Evolutionary conservation across 1,140 invertebrate species (phyloP), one percentile per base, ranked within the genome.

Genomic region (Hormaphis cornu): DNA sequence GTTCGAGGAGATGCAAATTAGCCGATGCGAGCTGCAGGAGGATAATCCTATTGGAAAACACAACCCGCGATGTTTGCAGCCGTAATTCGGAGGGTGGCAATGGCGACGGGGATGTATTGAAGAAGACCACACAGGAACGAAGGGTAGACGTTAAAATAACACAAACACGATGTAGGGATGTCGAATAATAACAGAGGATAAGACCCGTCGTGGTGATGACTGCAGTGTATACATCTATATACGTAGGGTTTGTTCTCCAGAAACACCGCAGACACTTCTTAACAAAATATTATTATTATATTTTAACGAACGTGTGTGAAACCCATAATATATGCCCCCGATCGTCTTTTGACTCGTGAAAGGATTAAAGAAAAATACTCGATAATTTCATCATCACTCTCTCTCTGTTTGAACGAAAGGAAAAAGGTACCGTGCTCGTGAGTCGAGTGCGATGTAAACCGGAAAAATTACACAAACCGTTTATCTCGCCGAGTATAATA

Each of bases 41-140:
- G 58, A 61, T 61, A 61, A 61, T 44, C 58, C n/a, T 12, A 18
- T 61, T 44, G 58, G 24, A 61, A 61, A 61, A 61, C 22, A 61
- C 18, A 26, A 61, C 56, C n/a, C 22, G 22, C 58, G 35, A 40
- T 14, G 37, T 40, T 40, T 40, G 14, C 37, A 40, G 37, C 7
- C 7, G 37, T n/a, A 14, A 14, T 40, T 40, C 37, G 37, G 7
- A 40, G 37, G 7, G 7, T 14, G 37, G 2, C 33, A 10, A 33
- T 12, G 18, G 18, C 30, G 12, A 35, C 14, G 14, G 16, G 9
- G 24, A 53, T 26, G 50, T n/a, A n/a, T n/a, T n/a, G n/a, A 42
- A 18, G 30, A 40, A 6, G 58, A 63, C 58, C 40, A 0, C 58
- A 63, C 58, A 63, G 22, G 40, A 40, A 14, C 7, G 37, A 10